Evolutionary conservation across 2,113 vertebrate genomes (phyloP).

Genomic region (Sigmodon hispidus): DNA sequence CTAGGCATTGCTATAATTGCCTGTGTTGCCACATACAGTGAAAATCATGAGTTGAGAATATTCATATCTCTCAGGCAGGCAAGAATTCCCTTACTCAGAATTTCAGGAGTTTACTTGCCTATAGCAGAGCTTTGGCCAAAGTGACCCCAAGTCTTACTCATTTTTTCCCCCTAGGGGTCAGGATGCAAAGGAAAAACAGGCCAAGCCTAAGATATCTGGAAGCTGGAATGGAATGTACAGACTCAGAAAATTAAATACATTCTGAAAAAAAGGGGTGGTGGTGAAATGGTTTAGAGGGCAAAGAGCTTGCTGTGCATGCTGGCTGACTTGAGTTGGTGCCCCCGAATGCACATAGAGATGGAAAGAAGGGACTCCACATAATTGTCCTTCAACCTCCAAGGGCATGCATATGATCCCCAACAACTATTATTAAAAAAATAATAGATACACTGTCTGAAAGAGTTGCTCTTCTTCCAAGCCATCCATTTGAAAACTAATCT

Average conservation of each 20-base stretch:
- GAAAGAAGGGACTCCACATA: neutral
- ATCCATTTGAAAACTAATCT: constrained; percentile 10
- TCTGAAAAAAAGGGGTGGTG: neutral
- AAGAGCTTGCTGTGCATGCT: neutral
- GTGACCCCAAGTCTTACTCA: neutral
- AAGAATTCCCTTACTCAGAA: neutral
- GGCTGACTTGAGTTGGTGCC: neutral
- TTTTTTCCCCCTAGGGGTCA: neutral
- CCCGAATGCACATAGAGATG: neutral
- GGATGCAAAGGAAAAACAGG: neutral
- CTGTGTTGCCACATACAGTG: neutral
- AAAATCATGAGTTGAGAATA: neutral
- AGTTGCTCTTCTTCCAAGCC: neutral
- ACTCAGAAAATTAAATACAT: neutral
- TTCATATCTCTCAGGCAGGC: neutral
- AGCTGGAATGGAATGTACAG: neutral
- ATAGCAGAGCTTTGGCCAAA: neutral
- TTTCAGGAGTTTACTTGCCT: neutral
- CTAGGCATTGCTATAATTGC: neutral
- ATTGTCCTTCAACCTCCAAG: neutral
- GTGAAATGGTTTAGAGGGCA: neutral
- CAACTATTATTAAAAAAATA: neutral
- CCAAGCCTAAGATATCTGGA: neutral
- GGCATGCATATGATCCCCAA: neutral
- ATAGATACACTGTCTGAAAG: neutral